These are phyloP conservation scores for Podotricha telesiphe DNA, from an alignment of 2,888 invertebrate species.

Conservation along the genomic window DNA sequence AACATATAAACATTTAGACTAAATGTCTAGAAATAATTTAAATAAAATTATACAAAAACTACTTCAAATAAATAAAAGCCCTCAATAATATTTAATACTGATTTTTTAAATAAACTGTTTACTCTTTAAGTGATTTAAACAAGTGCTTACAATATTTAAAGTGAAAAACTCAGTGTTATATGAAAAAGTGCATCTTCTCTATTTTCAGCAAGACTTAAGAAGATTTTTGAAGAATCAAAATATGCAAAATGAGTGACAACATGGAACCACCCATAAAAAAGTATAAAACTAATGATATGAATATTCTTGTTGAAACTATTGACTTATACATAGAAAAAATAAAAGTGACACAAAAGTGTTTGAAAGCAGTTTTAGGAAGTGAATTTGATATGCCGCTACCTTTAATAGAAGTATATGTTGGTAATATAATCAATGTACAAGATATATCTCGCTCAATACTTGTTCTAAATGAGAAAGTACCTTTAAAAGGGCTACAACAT, in stretches of 20 bases:
- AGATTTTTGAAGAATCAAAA: conserved; percentile 32
- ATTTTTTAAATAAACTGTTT: background rate
- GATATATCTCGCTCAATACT: conserved; percentile 85
- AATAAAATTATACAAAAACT: background rate
- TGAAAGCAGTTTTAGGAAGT: conserved; percentile 81
- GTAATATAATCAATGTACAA: conserved; percentile 84
- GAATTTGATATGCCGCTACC: conserved; percentile 77
- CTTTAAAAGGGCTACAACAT: conserved; percentile 86
- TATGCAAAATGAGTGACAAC: conserved; percentile 36
- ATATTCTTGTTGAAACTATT: conserved; percentile 46
- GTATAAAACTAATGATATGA: conserved; percentile 47
- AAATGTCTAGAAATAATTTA: background rate
- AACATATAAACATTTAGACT: conserved; percentile 10
- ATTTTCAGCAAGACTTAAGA: conserved; percentile 61
- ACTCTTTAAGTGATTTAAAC: background rate
- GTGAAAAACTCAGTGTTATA: conserved; percentile 56
- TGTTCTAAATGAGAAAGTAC: conserved; percentile 82
- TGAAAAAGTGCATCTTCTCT: conserved; percentile 70
- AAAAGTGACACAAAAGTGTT: conserved; percentile 54
- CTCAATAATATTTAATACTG: background rate
- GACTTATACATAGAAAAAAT: conserved; percentile 56
- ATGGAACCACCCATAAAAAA: conserved; percentile 62
- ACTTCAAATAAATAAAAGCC: background rate
- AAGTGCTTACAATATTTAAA: conserved; percentile 28
- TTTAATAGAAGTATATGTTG: conserved; percentile 84